A percentile compares a stretch with the other conserved stretches of the same genome.
phyloP scores from a whole-genome alignment of 2,797 vertebrate species.

The Rhodeus uyekii region DNA sequence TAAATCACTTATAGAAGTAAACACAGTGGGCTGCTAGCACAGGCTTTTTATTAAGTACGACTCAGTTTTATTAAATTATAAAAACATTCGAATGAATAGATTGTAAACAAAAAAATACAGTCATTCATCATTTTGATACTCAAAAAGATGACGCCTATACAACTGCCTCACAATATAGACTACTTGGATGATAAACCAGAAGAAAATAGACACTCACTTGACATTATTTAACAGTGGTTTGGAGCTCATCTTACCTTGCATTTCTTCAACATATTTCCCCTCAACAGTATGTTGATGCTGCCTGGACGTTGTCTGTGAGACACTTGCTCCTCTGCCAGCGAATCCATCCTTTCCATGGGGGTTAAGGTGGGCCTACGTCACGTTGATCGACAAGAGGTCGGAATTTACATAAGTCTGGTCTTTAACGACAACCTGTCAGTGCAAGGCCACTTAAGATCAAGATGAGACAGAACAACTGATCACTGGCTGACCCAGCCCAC shows the following conservation, averaged over 20 bases:
- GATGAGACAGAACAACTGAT: slow-evolving; percentile 68
- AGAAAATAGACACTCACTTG: background rate
- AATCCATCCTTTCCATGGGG: slow-evolving; percentile 31
- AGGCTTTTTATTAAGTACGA: background rate
- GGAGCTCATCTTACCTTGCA: slow-evolving; percentile 42
- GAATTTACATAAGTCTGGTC: slow-evolving; percentile 91
- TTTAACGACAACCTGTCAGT: slow-evolving; percentile 89
- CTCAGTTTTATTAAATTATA: background rate
- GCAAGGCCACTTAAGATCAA: slow-evolving; percentile 75
- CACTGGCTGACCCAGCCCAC: slow-evolving; percentile 88
- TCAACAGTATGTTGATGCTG: background rate
- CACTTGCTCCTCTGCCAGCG: slow-evolving; percentile 65
- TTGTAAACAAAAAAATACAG: background rate
- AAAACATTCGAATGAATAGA: slow-evolving; percentile 13
- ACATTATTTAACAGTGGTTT: background rate
- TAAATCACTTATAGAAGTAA: background rate
- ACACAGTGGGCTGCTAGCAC: background rate
- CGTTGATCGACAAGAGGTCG: slow-evolving; percentile 85
- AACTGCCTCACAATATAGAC: background rate
- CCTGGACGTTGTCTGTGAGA: slow-evolving; percentile 48
- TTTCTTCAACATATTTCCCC: background rate
- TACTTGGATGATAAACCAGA: background rate
- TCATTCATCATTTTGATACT: background rate
- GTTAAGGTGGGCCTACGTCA: slow-evolving; percentile 49
- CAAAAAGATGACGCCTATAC: background rate